Evolutionary conservation across 2,113 vertebrate genomes (phyloP), one percentile per base, ranked within the genome.

Genomic region (Erpornis zantholeuca): DNA sequence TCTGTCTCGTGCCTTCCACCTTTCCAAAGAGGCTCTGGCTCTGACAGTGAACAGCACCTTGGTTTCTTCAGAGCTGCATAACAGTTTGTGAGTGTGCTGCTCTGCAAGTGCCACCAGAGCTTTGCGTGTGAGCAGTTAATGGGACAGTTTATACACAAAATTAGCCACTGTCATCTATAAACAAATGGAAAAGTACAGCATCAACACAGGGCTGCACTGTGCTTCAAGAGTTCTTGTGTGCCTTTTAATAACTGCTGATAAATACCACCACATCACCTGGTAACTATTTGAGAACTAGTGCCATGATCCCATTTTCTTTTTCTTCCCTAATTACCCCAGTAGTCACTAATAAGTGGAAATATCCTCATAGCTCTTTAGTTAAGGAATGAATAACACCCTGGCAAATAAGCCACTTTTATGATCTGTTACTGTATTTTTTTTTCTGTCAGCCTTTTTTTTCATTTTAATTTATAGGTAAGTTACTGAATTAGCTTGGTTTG

Each of bases 61-160:
- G 69, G 45, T n/a, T 87, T 65, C 75, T 87, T 47, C 71, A 49
- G 13, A 69, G 25, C 57, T 8, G 7, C 29, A 0, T 3, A 40
- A 35, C 33, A 28, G 35, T 28, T 7, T 38, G 24, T 20, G 42
- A 52, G 33, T 4, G 29, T 35, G 57, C 49, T 27, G 24, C 36
- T 69, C 40, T 47, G 42, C 64, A 17, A 33, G 69, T 29, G 27
- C 57, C 80, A 77, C 45, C 42, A 45, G 50, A 54, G 63, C 38
- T 79, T 6, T 45, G n/a, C 63, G 15, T 4, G 2, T 2, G 4
- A 66, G 49, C n/a, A 24, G 31, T 6, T 60, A 36, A 1, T 3
- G 15, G 65, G 49, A 27, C 27, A 56, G 42, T 19, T 85, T 25
- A 38, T 3, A 12, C 38, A 22, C 15, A 23, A 35, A 78, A 73